Evolutionary conservation across 2,797 vertebrate species (phyloP).

Genomic region (Crenichthys baileyi): DNA sequence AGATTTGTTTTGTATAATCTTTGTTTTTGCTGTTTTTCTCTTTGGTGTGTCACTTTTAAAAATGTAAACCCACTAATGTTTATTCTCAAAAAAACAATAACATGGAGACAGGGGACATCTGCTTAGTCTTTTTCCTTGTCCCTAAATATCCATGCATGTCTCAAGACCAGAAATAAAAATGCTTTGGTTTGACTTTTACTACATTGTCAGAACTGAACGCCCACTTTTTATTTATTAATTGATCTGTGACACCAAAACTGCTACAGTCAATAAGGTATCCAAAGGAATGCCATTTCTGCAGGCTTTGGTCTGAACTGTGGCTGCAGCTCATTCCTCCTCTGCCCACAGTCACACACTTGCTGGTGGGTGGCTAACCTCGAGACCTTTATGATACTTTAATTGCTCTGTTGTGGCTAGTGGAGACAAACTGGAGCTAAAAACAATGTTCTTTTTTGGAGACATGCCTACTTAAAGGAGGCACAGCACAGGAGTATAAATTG

Average conservation of each 20-base stretch:
- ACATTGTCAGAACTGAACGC: constrained; percentile 48
- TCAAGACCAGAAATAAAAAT: constrained; percentile 50
- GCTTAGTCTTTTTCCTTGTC: constrained; percentile 50
- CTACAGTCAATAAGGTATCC: constrained; percentile 30
- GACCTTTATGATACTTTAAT: constrained; percentile 57
- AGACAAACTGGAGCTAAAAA: constrained; percentile 52
- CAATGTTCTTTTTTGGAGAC: constrained; percentile 51
- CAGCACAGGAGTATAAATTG: constrained; percentile 46
- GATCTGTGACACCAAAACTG: constrained; percentile 34
- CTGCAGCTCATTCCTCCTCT: constrained; percentile 29
- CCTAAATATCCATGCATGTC: constrained; percentile 43
- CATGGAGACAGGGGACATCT: constrained; percentile 23
- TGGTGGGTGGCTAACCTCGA: constrained; percentile 52
- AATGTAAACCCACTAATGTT: background rate
- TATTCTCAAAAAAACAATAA: constrained; percentile 23
- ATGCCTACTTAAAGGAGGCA: constrained; percentile 31
- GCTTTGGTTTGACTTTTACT: constrained; percentile 50
- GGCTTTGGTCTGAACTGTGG: constrained; percentile 31
- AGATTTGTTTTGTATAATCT: constrained; percentile 10
- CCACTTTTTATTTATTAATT: constrained; percentile 62
- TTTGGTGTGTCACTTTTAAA: background rate
- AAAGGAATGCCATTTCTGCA: constrained; percentile 41
- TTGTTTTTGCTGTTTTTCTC: background rate
- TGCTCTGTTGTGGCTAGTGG: constrained; percentile 41
- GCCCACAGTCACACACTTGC: constrained; percentile 31